These are phyloP conservation scores for Drosophila melanosoma DNA, from an alignment of 2,888 invertebrate species.

Conservation along the genomic window DNA sequence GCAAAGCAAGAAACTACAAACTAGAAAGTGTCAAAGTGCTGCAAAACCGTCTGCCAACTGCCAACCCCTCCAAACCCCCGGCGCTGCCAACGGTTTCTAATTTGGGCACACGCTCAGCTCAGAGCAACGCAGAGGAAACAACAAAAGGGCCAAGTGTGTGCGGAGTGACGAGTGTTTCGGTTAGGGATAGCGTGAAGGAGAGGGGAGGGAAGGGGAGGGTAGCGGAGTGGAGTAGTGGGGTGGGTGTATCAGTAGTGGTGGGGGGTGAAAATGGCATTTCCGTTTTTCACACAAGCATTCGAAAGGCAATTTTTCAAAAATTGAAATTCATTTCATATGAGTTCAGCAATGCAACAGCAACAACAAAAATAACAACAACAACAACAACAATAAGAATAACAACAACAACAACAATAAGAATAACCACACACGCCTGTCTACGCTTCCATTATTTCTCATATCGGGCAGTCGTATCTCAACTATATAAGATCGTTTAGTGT, in stretches of 20 bases:
- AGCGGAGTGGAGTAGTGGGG: not conserved
- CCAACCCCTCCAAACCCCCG: not conserved
- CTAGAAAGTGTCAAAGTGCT: conserved; percentile 67
- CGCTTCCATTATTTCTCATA: conserved; percentile 65
- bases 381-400: conserved; percentile 27
- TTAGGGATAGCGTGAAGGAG: not conserved
- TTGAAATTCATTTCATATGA: conserved; percentile 74
- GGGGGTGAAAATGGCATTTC: conserved; percentile 65
- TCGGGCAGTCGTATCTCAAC: conserved; percentile 58
- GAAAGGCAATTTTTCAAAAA: conserved; percentile 76
- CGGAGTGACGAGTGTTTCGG: conserved; percentile 16
- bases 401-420: not conserved
- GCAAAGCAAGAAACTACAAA: conserved; percentile 44
- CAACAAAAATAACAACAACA: not conserved
- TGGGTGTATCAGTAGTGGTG: not conserved
- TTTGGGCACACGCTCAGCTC: conserved; percentile 72
- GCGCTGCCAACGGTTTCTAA: conserved; percentile 68
- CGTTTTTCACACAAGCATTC: conserved; percentile 77
- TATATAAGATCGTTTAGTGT: conserved; percentile 60
- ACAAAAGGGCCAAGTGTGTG: conserved; percentile 57
- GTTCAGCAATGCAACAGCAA: conserved; percentile 1
- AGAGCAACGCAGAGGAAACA: conserved; percentile 34
- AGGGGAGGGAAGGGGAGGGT: not conserved
- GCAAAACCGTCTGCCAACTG: conserved; percentile 37
- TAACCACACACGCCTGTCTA: conserved; percentile 62